Percentiles rank a stretch among this genome's conserved stretches.
Conservation (phyloP, 2,113 vertebrate species). For the Paramormyrops kingsleyae region DNA sequence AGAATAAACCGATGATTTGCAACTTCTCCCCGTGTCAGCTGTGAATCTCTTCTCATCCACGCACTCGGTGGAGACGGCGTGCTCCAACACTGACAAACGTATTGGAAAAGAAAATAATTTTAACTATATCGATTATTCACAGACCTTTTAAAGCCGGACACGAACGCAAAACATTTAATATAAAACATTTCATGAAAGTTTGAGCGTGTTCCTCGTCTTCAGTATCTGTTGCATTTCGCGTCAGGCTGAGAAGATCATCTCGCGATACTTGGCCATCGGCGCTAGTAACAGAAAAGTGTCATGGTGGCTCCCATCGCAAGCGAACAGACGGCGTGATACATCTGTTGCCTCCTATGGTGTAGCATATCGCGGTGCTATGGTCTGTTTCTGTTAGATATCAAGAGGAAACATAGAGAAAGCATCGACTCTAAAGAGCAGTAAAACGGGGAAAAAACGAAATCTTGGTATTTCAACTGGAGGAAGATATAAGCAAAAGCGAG, state of each 20-base stretch:
- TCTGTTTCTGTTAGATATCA: neutral
- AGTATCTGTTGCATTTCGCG: neutral
- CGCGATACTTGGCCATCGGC: slow-evolving; percentile 31
- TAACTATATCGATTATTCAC: neutral
- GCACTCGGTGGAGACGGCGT: too few species aligned
- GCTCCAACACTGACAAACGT: neutral
- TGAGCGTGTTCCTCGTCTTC: neutral
- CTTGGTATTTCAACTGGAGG: neutral
- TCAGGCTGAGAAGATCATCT: slow-evolving; percentile 18
- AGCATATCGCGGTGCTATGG: neutral
- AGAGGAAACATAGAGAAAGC: neutral
- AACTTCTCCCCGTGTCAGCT: too few species aligned
- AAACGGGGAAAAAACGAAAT: neutral
- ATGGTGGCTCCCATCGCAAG: slow-evolving; percentile 48
- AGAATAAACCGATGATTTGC: too few species aligned
- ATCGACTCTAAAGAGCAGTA: neutral
- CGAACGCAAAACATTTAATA: neutral
- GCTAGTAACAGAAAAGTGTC: neutral
- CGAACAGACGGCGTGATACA: slow-evolving; percentile 37
- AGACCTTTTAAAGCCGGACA: neutral
- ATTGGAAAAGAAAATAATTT: neutral
- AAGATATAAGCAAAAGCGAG: slow-evolving; percentile 2
- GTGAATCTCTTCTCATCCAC: too few species aligned
- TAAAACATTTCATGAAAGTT: neutral
- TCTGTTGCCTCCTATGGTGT: neutral